Conservation (phyloP, 2,113 vertebrate genomes). For the Scopus umbretta region DNA sequence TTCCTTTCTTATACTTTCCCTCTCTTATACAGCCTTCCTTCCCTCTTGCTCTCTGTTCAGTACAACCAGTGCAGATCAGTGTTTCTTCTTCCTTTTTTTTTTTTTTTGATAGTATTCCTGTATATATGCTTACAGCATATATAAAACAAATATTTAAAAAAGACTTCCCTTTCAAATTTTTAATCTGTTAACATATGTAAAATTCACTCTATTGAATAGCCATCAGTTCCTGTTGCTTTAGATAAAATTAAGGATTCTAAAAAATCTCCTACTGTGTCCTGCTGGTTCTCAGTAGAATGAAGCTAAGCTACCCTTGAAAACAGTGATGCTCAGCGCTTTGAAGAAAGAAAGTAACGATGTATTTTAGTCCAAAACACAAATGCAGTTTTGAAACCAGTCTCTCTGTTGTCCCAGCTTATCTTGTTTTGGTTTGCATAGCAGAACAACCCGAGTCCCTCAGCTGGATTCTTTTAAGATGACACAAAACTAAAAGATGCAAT, state of each 20-base stretch:
- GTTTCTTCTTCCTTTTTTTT: no score
- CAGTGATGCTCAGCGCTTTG: neutral
- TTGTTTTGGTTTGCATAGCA: neutral
- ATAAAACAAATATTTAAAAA: neutral
- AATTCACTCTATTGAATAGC: neutral
- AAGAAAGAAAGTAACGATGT: neutral
- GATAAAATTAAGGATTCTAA: neutral
- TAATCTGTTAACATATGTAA: neutral
- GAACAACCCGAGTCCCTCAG: neutral
- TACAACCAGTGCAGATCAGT: neutral
- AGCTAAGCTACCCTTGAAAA: neutral
- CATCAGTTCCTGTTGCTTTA: neutral
- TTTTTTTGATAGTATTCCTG: neutral
- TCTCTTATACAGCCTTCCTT: neutral
- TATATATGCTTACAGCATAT: neutral
- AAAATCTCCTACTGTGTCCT: neutral
- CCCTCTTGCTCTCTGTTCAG: neutral
- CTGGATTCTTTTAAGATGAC: neutral
- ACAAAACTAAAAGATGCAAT: neutral
- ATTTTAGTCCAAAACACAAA: neutral
- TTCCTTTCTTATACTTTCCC: neutral
- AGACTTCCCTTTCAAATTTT: neutral
- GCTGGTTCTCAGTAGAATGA: neutral
- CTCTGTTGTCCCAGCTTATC: neutral
- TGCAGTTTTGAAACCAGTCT: neutral